Evolutionary conservation across 2,888 invertebrate species (phyloP).

Genomic region (Noctua fimbriata): DNA sequence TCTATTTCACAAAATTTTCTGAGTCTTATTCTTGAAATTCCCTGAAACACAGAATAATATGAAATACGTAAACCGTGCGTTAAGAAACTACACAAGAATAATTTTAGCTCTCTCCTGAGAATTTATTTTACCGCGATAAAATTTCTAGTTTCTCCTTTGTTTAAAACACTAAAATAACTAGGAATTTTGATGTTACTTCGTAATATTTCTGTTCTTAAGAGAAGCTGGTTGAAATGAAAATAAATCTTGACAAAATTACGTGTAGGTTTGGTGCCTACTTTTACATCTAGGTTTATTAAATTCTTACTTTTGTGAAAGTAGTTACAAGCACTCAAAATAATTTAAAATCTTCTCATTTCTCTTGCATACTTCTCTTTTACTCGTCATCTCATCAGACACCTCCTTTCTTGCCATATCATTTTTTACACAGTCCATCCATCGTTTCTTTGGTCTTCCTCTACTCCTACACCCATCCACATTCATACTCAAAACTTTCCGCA

Average conservation of each 20-base stretch:
- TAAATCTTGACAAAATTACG: conserved; percentile 16
- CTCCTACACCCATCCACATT: too few relatives aligned
- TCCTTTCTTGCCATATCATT: too few relatives aligned
- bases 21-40: conserved; percentile 35
- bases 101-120: conserved; percentile 56
- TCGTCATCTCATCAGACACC: too few relatives aligned
- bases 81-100: conserved; percentile 61
- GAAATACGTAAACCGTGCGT: conserved; percentile 43
- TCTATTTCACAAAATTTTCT: conserved; percentile 1
- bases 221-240: conserved; percentile 12
- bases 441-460: too few relatives aligned
- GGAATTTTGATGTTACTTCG: conserved; percentile 37
- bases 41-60: conserved; percentile 39
- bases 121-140: conserved; percentile 49
- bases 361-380: too few relatives aligned
- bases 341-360: not conserved
- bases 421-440: too few relatives aligned
- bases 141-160: conserved; percentile 52
- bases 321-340: not conserved
- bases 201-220: conserved; percentile 34
- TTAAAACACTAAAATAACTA: conserved; percentile 45
- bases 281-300: not conserved
- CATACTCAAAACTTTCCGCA: too few relatives aligned
- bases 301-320: not conserved
- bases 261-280: not conserved